Base-by-base conservation (phyloP, 2,113 vertebrate species). In the Henicopernis longicauda region DNA sequence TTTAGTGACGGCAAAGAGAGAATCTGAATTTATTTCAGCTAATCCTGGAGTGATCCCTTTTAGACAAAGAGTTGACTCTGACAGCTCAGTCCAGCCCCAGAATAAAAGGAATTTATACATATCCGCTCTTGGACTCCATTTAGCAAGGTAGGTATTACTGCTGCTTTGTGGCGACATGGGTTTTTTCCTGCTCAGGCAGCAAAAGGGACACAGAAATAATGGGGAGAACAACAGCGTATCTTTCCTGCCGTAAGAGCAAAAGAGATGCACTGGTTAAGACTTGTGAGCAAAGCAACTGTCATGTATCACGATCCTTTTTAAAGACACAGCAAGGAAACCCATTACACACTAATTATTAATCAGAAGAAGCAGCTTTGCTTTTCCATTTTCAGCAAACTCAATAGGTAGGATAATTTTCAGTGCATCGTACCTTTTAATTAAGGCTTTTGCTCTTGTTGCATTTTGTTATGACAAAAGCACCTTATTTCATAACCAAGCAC, bases 261-360 rank as follows among this genome's bases (percentile, higher is more conserved):
- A 15, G 20, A 83, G 70, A 90, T 36, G 69, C 58, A 89, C 32
- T 8, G 79, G 52, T 84, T 82, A 66, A 76, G 59, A 79, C 80
- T 32, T 85, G 26, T 61, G 58, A 40, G 62, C 55, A 90, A 77
- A 82, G 57, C 32, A 92, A 61, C 27, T 38, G 66, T 59, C 0
- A 0, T 73, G 21, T 76, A 5, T 71, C 67, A 38, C 71, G 61
- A 80, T 77, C 73, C 95, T 55, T 86, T 97, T 95, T 94, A 95
- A 97, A 93, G 5, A 21, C 58, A 70, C 78, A 66, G 11, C 73
- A 95, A 97, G 90, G 92, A 97, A 95, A 94, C 42, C 78, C 16
- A 1, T 96, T 92, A 32, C 61, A 62, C 7, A 2, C 58, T 92
- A 77, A 94, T 94, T 96, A 90, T 81, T 79, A 83, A 89, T 38